Evolutionary conservation across 2,888 invertebrate genomes (phyloP).

Genomic region (Danaus chrysippus): DNA sequence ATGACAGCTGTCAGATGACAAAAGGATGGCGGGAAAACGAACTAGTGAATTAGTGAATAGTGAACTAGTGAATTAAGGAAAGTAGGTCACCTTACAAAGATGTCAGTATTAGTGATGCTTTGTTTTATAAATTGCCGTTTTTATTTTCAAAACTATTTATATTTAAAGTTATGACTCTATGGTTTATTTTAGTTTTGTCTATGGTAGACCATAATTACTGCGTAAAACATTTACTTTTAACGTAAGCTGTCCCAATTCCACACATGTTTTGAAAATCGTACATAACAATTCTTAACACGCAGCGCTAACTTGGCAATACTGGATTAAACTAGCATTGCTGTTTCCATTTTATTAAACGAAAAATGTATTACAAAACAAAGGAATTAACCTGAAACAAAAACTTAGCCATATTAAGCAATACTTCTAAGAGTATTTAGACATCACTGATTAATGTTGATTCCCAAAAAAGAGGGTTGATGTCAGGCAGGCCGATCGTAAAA

Average conservation of each 20-base stretch:
- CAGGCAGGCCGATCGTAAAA: too few species aligned
- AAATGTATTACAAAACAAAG: too few species aligned
- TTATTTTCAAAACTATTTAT: neutral
- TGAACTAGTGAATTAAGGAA: conserved; percentile 37
- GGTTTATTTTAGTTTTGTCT: neutral
- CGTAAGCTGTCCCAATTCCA: neutral
- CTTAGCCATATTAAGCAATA: neutral
- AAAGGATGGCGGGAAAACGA: conserved; percentile 53
- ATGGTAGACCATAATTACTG: neutral
- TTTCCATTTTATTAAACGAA: too few species aligned
- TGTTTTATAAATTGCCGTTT: neutral
- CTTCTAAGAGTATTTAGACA: too few species aligned
- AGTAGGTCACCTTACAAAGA: conserved; percentile 50
- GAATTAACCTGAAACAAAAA: too few species aligned
- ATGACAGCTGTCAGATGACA: conserved; percentile 45
- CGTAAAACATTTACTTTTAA: neutral
- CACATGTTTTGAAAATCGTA: neutral
- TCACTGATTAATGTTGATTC: too few species aligned
- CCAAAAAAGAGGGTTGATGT: too few species aligned
- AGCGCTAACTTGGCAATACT: neutral
- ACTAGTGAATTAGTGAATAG: too few species aligned
- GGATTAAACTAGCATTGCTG: too few species aligned
- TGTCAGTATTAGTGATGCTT: conserved; percentile 1
- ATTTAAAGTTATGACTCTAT: neutral
- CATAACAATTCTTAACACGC: neutral